phyloP scores from a whole-genome alignment of 2,797 vertebrate species.

The Dendrocincla tyrannina region DNA sequence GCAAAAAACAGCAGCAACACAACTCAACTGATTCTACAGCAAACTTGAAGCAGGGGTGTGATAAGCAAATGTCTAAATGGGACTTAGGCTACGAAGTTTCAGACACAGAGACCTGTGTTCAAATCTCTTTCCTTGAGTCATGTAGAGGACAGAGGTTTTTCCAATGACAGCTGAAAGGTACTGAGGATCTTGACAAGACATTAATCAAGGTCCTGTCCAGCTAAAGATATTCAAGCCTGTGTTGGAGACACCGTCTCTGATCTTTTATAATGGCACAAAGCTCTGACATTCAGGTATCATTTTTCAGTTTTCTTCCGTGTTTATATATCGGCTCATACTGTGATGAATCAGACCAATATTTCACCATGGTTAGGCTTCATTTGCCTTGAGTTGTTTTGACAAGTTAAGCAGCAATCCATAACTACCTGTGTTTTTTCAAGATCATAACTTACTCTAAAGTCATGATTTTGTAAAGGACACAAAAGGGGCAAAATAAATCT shows the following conservation, averaged over 20 bases:
- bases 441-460: constrained; percentile 28
- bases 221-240: background rate
- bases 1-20: background rate
- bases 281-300: background rate
- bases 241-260: background rate
- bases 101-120: background rate
- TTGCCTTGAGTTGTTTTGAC: constrained; percentile 42
- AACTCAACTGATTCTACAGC: background rate
- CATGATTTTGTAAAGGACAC: constrained; percentile 40
- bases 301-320: background rate
- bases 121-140: background rate
- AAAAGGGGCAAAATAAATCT: constrained; percentile 53
- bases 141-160: background rate
- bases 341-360: constrained; percentile 11
- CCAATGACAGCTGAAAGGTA: accelerated
- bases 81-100: background rate
- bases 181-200: background rate
- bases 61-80: background rate
- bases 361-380: constrained; percentile 34
- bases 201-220: background rate
- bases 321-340: constrained; percentile 7
- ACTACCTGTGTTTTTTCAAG: constrained; percentile 23
- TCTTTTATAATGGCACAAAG: background rate
- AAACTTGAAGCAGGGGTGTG: background rate
- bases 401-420: constrained; percentile 35